These are phyloP conservation scores for Nipponia nippon DNA, from an alignment of 2,113 vertebrate species.

Conservation along the genomic window DNA sequence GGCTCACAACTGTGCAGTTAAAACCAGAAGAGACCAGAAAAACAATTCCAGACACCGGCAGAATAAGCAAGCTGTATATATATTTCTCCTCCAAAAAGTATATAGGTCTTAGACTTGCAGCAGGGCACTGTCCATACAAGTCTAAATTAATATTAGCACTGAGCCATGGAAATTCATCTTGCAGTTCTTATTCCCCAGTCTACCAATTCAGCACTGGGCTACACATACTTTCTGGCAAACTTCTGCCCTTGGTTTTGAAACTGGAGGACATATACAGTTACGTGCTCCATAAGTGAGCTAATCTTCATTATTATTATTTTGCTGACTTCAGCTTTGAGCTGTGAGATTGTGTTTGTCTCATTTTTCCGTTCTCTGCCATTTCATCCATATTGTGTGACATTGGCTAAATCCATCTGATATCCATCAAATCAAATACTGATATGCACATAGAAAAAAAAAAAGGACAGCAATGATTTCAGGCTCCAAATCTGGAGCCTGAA, in stretches of 20 bases:
- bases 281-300: neutral
- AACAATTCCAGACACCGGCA: neutral
- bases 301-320: neutral
- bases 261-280: neutral
- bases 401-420: neutral
- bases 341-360: neutral
- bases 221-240: neutral
- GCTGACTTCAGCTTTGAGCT: constrained; percentile 24
- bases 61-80: neutral
- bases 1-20: neutral
- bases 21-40: neutral
- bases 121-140: neutral
- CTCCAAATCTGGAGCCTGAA: neutral
- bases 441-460: neutral
- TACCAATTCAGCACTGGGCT: neutral
- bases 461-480: neutral
- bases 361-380: neutral
- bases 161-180: neutral
- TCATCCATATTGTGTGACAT: neutral
- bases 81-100: neutral
- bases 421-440: neutral
- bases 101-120: neutral
- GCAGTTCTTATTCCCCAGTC: neutral
- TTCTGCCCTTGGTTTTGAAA: neutral
- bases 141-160: neutral